Evolutionary conservation across 2,888 invertebrate species (phyloP).

Genomic region (Rosalia funebris): DNA sequence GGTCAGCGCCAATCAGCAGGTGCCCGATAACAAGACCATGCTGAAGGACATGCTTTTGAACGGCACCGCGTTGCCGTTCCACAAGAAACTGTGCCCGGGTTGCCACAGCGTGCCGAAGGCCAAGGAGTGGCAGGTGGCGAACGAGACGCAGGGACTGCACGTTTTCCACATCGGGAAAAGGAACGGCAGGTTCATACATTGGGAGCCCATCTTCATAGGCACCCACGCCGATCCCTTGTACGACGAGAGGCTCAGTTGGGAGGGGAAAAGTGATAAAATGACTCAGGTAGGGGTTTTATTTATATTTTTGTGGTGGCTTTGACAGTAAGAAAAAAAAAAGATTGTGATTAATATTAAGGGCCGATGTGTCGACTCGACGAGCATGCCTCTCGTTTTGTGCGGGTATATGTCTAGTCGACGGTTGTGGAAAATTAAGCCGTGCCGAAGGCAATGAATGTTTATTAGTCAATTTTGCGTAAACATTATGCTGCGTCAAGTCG

Average conservation of each 20-base stretch:
- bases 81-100: constrained; percentile 87
- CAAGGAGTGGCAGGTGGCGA: constrained; percentile 83
- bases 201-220: constrained; percentile 95
- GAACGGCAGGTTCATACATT: constrained; percentile 80
- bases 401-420: not conserved
- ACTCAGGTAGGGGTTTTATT: constrained; percentile 82
- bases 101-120: constrained; percentile 90
- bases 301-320: too few relatives aligned
- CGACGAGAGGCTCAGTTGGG: constrained; percentile 93
- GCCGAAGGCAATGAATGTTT: too few relatives aligned
- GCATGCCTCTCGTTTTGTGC: too few relatives aligned
- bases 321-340: too few relatives aligned
- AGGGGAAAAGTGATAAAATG: constrained; percentile 96
- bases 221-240: constrained; percentile 89
- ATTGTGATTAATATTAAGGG: not conserved
- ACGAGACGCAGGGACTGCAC: constrained; percentile 76
- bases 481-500: too few relatives aligned
- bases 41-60: constrained; percentile 74
- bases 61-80: constrained; percentile 88
- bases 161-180: constrained; percentile 88
- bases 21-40: constrained; percentile 80
- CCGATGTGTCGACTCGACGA: too few relatives aligned
- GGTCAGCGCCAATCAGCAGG: constrained; percentile 74
- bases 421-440: too few relatives aligned
- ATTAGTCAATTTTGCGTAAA: too few relatives aligned